Base-by-base conservation (phyloP, 2,113 vertebrate species). In the Dasyornis broadbenti region DNA sequence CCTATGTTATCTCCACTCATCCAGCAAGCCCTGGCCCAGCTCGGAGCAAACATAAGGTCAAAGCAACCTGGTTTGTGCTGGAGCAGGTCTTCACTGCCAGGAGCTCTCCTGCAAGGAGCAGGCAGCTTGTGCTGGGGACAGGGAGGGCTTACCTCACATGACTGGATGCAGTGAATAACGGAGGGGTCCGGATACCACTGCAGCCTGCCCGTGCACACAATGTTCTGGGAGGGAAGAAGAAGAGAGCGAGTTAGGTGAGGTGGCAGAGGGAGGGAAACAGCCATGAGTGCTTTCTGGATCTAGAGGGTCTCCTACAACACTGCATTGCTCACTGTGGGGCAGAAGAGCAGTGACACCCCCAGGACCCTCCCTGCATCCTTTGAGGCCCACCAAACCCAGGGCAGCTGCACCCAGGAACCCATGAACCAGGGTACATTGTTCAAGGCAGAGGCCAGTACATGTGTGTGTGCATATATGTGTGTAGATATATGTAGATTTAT, bases 161-260 rank as follows among this genome's bases (percentile, higher is more conserved):
- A 99, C 89, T 98, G 98, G 96, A 99, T 99, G 96, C 99, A 99
- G 93, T 99, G 98, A 90, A 99, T 95, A 95, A 96, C 94, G 7
- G 95, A 89, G 31, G 99, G 99, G 72, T 99, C 98, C 12, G 99
- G 99, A 47, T 98, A 96, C 99, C 99, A 99, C 28, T 88, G 98
- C 95, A 98, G 97, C 97, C 97, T 95, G 68, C 99, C 99, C 5
- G 99, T 99, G 95, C 99, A 99, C 94, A 99, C 97, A 2, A 99
- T 98, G 81, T 95, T 98, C 99, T 99, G 96, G 94, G 93, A 87
- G 91, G 28, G 69, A 86, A 44, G 54, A 39, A 50, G 83, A 37
- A 37, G 47, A 47, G 73, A 89, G 42, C 14, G n/a, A 10, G 35
- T 95, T 9, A 93, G 61, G 9, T 0, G 0, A n/a, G 16, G 30